A percentile compares a stretch with the other conserved stretches of the same genome.
Evolutionary conservation across 2,113 vertebrate species (phyloP).

Genomic region (Serilophus lunatus): DNA sequence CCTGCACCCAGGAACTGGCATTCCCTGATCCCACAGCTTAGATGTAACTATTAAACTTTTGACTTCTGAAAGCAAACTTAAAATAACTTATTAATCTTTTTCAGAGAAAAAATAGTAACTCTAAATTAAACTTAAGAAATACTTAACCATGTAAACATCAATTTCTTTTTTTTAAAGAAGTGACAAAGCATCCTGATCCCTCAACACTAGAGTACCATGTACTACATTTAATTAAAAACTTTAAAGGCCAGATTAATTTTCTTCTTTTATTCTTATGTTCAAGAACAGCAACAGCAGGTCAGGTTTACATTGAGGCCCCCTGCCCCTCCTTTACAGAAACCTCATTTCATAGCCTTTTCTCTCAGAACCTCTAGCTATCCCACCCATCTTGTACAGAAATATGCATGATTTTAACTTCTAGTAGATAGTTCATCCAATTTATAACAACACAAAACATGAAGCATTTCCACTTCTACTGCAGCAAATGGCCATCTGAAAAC

Average conservation of each 20-base stretch:
- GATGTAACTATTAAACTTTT: slow-evolving; percentile 19
- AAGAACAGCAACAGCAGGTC: not conserved
- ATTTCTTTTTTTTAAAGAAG: not conserved
- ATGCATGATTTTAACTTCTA: not conserved
- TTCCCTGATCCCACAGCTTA: slow-evolving; percentile 33
- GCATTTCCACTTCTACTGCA: not conserved
- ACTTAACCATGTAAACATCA: slow-evolving; percentile 59
- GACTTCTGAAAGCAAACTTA: slow-evolving; percentile 41
- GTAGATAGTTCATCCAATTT: not conserved
- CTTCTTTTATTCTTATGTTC: slow-evolving; percentile 25
- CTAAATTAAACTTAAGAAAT: slow-evolving; percentile 18
- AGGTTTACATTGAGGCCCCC: not conserved
- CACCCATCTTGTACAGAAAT: not conserved
- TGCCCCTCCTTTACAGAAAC: not conserved
- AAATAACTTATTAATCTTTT: slow-evolving; percentile 52
- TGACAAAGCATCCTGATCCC: slow-evolving; percentile 49
- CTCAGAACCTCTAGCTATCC: not conserved
- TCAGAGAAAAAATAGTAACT: slow-evolving; percentile 51
- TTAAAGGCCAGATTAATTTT: not conserved
- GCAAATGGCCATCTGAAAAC: not conserved
- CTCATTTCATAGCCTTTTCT: not conserved
- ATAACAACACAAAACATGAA: not conserved
- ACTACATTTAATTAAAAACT: not conserved
- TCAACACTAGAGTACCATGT: not conserved
- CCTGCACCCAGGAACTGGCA: not conserved